Percentiles rank a stretch among this genome's conserved stretches.
Evolutionary conservation across 2,797 vertebrate genomes (phyloP).

Genomic region (Mustela erminea): DNA sequence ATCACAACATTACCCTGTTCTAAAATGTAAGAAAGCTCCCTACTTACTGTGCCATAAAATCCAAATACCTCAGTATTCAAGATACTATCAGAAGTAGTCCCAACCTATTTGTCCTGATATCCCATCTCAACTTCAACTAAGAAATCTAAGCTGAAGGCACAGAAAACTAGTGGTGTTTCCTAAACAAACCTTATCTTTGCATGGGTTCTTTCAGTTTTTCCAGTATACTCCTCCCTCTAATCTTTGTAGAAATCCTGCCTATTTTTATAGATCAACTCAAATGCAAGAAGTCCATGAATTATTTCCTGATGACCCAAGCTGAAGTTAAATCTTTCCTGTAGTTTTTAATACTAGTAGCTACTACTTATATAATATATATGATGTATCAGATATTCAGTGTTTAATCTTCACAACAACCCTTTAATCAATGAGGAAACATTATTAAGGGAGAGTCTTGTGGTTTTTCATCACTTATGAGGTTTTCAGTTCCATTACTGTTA

Average conservation of each 20-base stretch:
- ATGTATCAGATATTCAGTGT: not conserved
- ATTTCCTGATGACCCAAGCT: not conserved
- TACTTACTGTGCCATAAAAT: not conserved
- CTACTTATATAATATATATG: not conserved
- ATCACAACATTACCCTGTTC: not conserved
- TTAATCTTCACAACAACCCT: constrained; percentile 8
- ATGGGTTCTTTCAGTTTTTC: not conserved
- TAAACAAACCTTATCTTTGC: not conserved
- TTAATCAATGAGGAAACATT: not conserved
- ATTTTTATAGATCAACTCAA: constrained; percentile 1
- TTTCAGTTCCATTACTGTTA: not conserved
- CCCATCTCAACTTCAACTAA: not conserved
- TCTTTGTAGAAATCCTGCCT: not conserved
- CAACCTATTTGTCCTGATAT: not conserved
- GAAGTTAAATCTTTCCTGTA: constrained; percentile 26
- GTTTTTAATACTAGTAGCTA: not conserved
- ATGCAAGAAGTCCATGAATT: not conserved
- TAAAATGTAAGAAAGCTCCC: not conserved
- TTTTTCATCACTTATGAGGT: constrained; percentile 21
- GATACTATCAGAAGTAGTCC: not conserved
- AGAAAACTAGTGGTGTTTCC: not conserved
- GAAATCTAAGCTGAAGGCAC: not conserved
- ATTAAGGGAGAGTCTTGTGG: constrained; percentile 17
- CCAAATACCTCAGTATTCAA: constrained; percentile 30
- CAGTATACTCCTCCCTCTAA: not conserved